Percentiles rank a stretch among this genome's conserved stretches.
These are phyloP conservation scores for Remorina albescens DNA, from an alignment of 2,797 vertebrate genomes.

Conservation along the genomic window DNA sequence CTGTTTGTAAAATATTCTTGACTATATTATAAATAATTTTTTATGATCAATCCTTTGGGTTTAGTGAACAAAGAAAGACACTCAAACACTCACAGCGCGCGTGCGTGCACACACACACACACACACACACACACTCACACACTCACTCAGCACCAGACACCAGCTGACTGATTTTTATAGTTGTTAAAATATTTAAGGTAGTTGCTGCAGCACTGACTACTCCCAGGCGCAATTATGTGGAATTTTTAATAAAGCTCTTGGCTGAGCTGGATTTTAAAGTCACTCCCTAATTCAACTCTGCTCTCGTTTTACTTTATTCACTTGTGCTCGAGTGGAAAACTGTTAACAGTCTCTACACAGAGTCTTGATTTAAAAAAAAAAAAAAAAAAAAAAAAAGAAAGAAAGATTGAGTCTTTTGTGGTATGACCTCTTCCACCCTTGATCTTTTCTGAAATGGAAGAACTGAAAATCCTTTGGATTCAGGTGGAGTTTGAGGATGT, in stretches of 20 bases:
- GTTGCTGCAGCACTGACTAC: conserved; percentile 21
- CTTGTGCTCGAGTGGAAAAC: conserved; percentile 18
- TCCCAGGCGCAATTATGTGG: conserved; percentile 38
- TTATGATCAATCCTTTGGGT: conserved; percentile 31
- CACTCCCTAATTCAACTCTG: conserved; percentile 15
- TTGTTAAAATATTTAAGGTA: conserved; percentile 58
- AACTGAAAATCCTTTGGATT: background rate
- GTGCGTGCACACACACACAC: too few relatives aligned
- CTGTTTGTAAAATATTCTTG: conserved; percentile 17
- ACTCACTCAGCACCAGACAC: conserved; percentile 26
- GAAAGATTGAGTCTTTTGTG: background rate
- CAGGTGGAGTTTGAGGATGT: background rate
- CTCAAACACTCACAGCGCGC: too few relatives aligned
- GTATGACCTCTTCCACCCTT: background rate
- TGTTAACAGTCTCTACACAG: conserved; percentile 8
- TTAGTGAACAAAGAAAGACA: conserved; percentile 22
- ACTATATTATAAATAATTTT: conserved; percentile 6
- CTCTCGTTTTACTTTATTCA: conserved; percentile 22
- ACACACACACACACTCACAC: background rate
- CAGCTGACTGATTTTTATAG: conserved; percentile 47
- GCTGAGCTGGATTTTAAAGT: conserved; percentile 35
- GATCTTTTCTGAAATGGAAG: background rate
- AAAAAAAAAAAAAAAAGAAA: background rate
- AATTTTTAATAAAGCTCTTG: conserved; percentile 44
- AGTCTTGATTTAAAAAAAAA: background rate